These are phyloP conservation scores for Tragelaphus eurycerus DNA, from an alignment of 2,797 vertebrate genomes.

Conservation along the genomic window DNA sequence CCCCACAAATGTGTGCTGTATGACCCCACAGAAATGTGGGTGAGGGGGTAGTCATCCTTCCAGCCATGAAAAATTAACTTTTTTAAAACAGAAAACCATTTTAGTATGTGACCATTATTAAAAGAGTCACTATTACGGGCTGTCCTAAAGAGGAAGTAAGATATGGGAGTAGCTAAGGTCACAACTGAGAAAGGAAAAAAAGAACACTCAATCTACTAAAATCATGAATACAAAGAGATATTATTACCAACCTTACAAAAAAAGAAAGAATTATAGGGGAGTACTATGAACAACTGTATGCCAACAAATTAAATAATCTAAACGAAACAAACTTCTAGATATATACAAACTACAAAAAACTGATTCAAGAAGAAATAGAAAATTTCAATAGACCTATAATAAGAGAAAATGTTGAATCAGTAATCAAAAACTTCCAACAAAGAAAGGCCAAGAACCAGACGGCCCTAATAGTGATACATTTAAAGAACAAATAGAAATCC, in stretches of 20 bases:
- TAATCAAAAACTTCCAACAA: neutral
- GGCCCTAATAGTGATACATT: neutral
- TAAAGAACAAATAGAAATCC: neutral
- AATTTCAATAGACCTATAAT: neutral
- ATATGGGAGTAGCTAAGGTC: neutral
- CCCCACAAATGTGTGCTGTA: neutral
- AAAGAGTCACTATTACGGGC: neutral
- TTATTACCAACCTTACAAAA: neutral
- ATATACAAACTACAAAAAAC: neutral
- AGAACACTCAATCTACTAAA: neutral
- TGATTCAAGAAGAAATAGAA: neutral
- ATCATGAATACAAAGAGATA: neutral
- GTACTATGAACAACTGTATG: neutral
- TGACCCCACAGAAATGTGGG: too few species aligned
- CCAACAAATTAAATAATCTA: neutral
- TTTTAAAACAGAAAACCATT: constrained; percentile 2
- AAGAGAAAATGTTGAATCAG: neutral
- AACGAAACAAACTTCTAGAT: neutral
- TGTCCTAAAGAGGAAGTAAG: neutral
- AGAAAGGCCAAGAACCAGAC: neutral
- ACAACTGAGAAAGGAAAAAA: neutral
- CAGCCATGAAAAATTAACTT: neutral
- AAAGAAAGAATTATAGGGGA: neutral
- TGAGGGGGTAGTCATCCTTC: neutral
- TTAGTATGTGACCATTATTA: neutral